Conservation (phyloP, 92 coral and sea anemone genomes). For the Zoanthus gigantus region DNA sequence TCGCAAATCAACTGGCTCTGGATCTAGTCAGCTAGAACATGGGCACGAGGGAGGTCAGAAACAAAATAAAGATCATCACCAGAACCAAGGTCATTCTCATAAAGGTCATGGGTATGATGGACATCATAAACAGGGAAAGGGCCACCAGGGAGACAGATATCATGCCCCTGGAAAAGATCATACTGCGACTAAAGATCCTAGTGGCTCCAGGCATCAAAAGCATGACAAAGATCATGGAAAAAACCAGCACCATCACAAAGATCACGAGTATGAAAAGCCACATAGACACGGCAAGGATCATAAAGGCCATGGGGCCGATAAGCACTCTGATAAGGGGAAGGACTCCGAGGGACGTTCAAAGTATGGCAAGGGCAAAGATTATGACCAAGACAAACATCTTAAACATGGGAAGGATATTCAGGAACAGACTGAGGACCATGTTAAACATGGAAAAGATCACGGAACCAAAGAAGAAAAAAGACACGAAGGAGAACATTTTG, state of each 20-base stretch:
- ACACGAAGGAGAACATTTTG: conserved; percentile 31
- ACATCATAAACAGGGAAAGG: conserved; percentile 34
- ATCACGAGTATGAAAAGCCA: conserved; percentile 16
- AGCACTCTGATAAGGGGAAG: conserved; percentile 30
- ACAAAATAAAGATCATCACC: conserved; percentile 7
- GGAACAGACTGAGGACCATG: conserved; percentile 13
- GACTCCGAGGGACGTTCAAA: conserved; percentile 35
- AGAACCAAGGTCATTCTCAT: conserved; percentile 42
- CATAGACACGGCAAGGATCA: conserved; percentile 40
- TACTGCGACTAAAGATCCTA: not conserved
- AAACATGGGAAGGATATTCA: conserved; percentile 27
- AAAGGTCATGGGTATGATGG: conserved; percentile 48
- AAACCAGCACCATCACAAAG: conserved; percentile 32
- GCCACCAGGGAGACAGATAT: conserved; percentile 37
- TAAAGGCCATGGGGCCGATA: conserved; percentile 16
- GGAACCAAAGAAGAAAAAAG: conserved; percentile 7
- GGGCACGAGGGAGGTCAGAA: conserved; percentile 33
- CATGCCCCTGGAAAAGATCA: conserved; percentile 48
- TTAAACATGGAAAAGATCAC: conserved; percentile 23
- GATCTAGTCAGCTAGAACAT: not conserved
- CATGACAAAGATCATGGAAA: conserved; percentile 44
- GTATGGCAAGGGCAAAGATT: conserved; percentile 42
- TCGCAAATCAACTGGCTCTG: not conserved
- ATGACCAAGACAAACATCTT: conserved; percentile 25
- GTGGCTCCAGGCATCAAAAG: conserved; percentile 24